Percentiles rank a stretch among this genome's conserved stretches.
Evolutionary conservation across 2,888 invertebrate species (phyloP).

Genomic region (Oconnorella tubifera): DNA sequence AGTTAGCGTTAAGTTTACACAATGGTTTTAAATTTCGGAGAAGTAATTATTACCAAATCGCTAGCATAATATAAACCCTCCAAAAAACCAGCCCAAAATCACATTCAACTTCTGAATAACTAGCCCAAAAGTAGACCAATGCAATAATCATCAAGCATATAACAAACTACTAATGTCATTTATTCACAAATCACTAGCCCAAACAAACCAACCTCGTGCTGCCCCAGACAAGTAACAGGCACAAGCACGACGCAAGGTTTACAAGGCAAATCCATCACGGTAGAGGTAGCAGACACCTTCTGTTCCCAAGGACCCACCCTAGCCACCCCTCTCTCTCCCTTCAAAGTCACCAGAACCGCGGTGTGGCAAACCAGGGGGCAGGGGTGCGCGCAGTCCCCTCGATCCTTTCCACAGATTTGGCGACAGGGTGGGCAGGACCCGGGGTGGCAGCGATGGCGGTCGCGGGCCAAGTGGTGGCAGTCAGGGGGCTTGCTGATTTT

Average conservation of each 20-base stretch:
- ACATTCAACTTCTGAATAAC: too few species aligned
- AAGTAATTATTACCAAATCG: too few species aligned
- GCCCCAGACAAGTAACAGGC: constrained; percentile 55
- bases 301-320: constrained; percentile 58
- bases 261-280: constrained; percentile 56
- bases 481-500: constrained; percentile 71
- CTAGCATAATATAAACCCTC: too few species aligned
- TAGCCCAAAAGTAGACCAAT: too few species aligned
- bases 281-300: constrained; percentile 40
- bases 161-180: too few species aligned
- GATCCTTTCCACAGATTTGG: constrained; percentile 65
- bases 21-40: too few species aligned
- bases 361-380: constrained; percentile 50
- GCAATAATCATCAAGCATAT: too few species aligned
- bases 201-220: constrained; percentile 57
- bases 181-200: too few species aligned
- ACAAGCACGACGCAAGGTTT: constrained; percentile 64
- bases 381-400: constrained; percentile 44
- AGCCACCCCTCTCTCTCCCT: constrained; percentile 29
- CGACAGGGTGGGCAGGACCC: constrained; percentile 72
- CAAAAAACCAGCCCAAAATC: too few species aligned
- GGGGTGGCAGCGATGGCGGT: constrained; percentile 64
- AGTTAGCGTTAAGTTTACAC: too few species aligned
- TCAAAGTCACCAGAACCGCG: constrained; percentile 43
- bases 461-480: constrained; percentile 75